Evolutionary conservation across 2,888 invertebrate genomes (phyloP).

Genomic region (Tiliacea aurago): DNA sequence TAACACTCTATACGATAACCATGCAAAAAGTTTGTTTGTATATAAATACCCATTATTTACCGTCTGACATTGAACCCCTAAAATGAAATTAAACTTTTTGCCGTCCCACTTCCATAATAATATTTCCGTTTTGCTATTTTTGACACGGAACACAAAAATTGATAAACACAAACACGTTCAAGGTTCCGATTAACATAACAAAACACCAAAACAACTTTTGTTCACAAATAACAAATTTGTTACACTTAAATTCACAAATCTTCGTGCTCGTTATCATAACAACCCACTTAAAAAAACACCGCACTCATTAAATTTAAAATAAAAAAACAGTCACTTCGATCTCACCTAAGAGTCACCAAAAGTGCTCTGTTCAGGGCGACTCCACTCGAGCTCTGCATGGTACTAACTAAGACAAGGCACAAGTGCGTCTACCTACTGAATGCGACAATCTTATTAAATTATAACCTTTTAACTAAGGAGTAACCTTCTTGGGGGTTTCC

Average conservation of each 20-base stretch:
- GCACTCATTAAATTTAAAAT: background rate
- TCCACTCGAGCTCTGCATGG: conserved; percentile 86
- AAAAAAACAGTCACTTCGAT: conserved; percentile 21
- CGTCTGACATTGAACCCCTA: background rate
- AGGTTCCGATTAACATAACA: conserved; percentile 2
- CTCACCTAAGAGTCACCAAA: conserved; percentile 83
- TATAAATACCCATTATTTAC: background rate
- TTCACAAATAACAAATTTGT: background rate
- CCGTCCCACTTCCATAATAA: background rate
- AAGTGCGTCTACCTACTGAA: conserved; percentile 73
- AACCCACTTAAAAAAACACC: background rate
- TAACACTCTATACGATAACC: background rate
- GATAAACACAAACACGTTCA: conserved; percentile 9
- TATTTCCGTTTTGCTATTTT: background rate
- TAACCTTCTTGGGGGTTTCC: conserved; percentile 79
- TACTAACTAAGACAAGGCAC: conserved; percentile 82
- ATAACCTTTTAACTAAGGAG: conserved; percentile 70
- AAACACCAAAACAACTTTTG: conserved; percentile 16
- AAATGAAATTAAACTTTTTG: background rate
- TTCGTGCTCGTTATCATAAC: background rate
- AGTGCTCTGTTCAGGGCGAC: conserved; percentile 82
- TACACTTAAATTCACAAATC: conserved; percentile 14
- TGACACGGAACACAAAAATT: background rate
- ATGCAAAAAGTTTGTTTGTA: background rate
- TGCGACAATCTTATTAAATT: conserved; percentile 72